Conservation (phyloP, 2,888 invertebrate genomes). For the Phymatocera aterrima region DNA sequence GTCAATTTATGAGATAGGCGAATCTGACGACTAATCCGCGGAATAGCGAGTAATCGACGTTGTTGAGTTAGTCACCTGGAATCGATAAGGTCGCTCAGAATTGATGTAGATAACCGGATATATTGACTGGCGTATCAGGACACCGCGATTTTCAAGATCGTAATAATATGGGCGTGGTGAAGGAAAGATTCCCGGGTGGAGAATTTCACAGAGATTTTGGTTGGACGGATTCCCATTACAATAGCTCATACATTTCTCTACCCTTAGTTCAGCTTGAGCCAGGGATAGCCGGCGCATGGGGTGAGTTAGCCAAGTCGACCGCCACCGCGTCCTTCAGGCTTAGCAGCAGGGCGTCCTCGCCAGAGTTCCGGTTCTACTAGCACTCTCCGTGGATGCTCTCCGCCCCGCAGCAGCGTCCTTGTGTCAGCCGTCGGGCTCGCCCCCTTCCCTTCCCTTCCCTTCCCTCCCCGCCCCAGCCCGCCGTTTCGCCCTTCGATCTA, state of each 20-base stretch:
- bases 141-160: slow-evolving; percentile 1
- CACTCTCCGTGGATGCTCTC: slow-evolving; percentile 43
- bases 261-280: slow-evolving; percentile 1
- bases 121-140: slow-evolving; percentile 4
- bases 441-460: no score
- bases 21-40: slow-evolving; percentile 20
- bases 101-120: slow-evolving; percentile 14
- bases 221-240: slow-evolving; percentile 62
- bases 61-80: no score
- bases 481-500: slow-evolving; percentile 68
- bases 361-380: not conserved
- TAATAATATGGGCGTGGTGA: slow-evolving; percentile 30
- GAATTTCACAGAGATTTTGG: slow-evolving; percentile 65
- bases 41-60: not conserved
- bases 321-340: slow-evolving; percentile 50
- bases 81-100: slow-evolving; percentile 8
- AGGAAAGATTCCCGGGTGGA: slow-evolving; percentile 49
- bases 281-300: not conserved
- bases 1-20: not conserved
- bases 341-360: slow-evolving; percentile 10
- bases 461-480: slow-evolving; percentile 64
- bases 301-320: slow-evolving; percentile 58
- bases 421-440: slow-evolving; percentile 59
- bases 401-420: slow-evolving; percentile 58
- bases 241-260: slow-evolving; percentile 56